Conservation (phyloP, 2,113 vertebrate genomes). For the Apeltes quadracus region DNA sequence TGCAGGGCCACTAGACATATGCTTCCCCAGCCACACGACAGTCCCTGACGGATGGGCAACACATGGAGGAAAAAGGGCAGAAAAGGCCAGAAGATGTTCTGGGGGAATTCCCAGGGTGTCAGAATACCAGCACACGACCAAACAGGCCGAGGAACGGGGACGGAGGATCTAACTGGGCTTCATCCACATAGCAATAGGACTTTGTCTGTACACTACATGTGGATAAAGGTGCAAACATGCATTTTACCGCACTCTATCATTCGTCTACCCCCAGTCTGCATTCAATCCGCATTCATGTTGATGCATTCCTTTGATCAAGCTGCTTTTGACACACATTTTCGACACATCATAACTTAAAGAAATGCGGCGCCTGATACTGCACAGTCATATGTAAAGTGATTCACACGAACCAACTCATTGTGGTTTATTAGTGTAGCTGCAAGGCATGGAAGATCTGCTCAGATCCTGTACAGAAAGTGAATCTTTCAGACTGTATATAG, state of each 20-base stretch:
- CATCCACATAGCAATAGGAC: not conserved
- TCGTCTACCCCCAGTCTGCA: not conserved
- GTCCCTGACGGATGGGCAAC: constrained; percentile 40
- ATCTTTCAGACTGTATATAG: not conserved
- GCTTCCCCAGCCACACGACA: constrained; percentile 52
- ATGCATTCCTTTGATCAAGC: not conserved
- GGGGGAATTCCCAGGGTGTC: constrained; percentile 23
- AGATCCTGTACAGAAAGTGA: not conserved
- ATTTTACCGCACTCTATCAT: not conserved
- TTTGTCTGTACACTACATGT: not conserved
- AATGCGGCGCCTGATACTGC: not conserved
- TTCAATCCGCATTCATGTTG: not conserved
- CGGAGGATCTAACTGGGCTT: not conserved
- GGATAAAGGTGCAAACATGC: not conserved
- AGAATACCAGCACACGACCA: constrained; percentile 38
- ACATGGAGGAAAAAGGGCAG: constrained; percentile 57
- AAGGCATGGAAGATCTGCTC: not conserved
- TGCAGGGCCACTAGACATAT: constrained; percentile 73
- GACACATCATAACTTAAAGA: not conserved
- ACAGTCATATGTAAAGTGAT: not conserved
- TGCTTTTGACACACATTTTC: not conserved
- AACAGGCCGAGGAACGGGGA: not conserved
- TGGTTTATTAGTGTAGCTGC: not conserved
- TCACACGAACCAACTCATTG: not conserved
- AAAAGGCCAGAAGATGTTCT: constrained; percentile 40